Base-by-base conservation (phyloP, 2,888 invertebrate species). In the Ariolimax columbianus region DNA sequence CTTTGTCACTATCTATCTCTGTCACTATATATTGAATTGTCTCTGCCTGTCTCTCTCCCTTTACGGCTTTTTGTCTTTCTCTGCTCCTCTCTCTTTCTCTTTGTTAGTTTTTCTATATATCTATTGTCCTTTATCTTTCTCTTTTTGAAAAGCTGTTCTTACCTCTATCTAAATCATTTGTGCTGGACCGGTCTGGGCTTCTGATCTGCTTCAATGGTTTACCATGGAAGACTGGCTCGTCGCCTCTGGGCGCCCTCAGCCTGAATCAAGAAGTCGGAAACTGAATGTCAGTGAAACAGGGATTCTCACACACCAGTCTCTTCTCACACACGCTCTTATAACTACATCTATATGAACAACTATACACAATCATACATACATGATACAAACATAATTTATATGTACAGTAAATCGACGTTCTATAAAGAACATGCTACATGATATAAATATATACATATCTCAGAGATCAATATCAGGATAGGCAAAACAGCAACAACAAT, bases 161-260 rank as follows among this genome's bases (percentile, higher is more conserved):
- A 70, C 80, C 80, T 79, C 82, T 83, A 47, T 87, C 87, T n/a
- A 82, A 55, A 47, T 87, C 86, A 36, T 78, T 79, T 38, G 51
- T 73, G 33, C 66, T 36, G 14, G n/a, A 38, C 40, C 80, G 79
- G 51, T 87, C 87, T 0, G 84, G 81, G 59, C 84, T 83, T 26
- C 84, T 68, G 17, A 75, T 84, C 47, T 84, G 84, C n/a, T 87
- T 79, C 33, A 86, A 82, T 23, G 87, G 87, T 30, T 59, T 78
- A 4, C 55, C 77, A 7, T 75, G 87, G 73, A 83, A 84, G 17
- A 77, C 86, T 23, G 70, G 66, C 26, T 86, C 86, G 23, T 87
- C 86, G 23, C 84, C 84, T 7, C n/a, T 14, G 23, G 55, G 75
- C 0, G 30, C 47, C 38, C 63, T 68, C 17, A 43, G 26, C 36